These are phyloP conservation scores for Crocallis elinguaria DNA, from an alignment of 2,888 invertebrate genomes.

Conservation along the genomic window DNA sequence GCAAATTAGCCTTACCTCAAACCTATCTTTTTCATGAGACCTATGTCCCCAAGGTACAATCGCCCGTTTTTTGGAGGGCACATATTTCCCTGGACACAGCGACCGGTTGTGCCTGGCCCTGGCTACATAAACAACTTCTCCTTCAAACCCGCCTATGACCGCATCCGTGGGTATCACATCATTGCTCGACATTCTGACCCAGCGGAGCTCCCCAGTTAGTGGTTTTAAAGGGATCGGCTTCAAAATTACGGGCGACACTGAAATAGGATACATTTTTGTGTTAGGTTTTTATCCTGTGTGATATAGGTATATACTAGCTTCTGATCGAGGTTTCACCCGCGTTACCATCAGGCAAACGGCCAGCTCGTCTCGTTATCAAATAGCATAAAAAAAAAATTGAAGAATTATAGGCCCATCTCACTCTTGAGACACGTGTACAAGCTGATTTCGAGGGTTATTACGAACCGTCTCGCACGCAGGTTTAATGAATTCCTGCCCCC, in stretches of 20 bases:
- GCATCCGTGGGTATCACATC: conserved; percentile 21
- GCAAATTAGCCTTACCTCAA: conserved; percentile 20
- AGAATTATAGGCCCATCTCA: too few species aligned
- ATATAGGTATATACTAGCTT: too few species aligned
- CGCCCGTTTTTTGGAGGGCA: conserved; percentile 22
- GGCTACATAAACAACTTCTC: conserved; percentile 26
- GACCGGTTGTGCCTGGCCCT: conserved; percentile 23
- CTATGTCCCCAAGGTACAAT: conserved; percentile 21
- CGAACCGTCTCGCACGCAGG: too few species aligned
- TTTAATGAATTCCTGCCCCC: too few species aligned
- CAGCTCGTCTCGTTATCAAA: too few species aligned
- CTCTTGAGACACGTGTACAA: too few species aligned
- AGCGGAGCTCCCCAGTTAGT: conserved; percentile 14
- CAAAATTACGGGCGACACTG: conserved; percentile 26
- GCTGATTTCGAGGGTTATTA: too few species aligned
- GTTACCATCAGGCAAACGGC: too few species aligned
- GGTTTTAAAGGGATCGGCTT: conserved; percentile 11
- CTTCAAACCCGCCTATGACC: conserved; percentile 30
- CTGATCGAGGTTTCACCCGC: too few species aligned
- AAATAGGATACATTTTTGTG: conserved; percentile 1
- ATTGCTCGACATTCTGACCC: conserved; percentile 19
- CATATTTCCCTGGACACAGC: conserved; percentile 31
- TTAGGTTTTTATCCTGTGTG: too few species aligned
- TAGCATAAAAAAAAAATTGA: too few species aligned
- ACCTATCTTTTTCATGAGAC: conserved; percentile 11